Conservation (phyloP, 2,113 vertebrate species). For the Excalfactoria chinensis region DNA sequence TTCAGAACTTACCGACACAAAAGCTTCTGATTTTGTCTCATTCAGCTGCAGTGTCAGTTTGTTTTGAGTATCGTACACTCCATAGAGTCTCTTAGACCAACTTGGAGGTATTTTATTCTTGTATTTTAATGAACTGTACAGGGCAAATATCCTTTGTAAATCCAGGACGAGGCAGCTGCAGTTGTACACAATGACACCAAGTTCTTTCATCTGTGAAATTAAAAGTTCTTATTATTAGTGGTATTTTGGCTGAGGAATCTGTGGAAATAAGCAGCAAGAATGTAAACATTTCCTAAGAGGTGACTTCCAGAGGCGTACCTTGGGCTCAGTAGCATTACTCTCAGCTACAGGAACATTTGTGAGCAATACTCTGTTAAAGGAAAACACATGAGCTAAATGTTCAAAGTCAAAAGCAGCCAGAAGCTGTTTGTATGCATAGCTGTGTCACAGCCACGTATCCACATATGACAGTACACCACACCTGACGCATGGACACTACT, state of each 20-base stretch:
- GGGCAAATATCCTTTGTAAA: conserved; percentile 90
- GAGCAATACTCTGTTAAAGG: neutral
- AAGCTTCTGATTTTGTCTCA: conserved; percentile 85
- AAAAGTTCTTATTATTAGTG: conserved; percentile 55
- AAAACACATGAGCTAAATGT: neutral
- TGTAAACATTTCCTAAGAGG: neutral
- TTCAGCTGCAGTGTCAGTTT: conserved; percentile 84
- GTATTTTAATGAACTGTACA: conserved; percentile 84
- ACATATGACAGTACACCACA: neutral
- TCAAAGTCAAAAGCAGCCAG: neutral
- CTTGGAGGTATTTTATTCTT: conserved; percentile 81
- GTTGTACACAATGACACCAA: conserved; percentile 91
- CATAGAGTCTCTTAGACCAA: conserved; percentile 94
- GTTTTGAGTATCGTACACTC: conserved; percentile 85
- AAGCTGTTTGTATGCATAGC: neutral
- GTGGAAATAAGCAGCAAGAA: neutral
- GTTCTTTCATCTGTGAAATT: conserved; percentile 92
- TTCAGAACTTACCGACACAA: conserved; percentile 87
- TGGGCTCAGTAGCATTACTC: neutral
- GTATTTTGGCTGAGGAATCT: neutral
- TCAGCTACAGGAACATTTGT: neutral
- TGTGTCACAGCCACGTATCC: neutral
- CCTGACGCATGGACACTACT: neutral
- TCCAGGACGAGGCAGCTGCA: conserved; percentile 96
- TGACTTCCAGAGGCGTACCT: neutral